A percentile compares a stretch with the other conserved stretches of the same genome.
These are phyloP conservation scores for Thaleichthys pacificus DNA, from an alignment of 2,797 vertebrate species.

Conservation along the genomic window DNA sequence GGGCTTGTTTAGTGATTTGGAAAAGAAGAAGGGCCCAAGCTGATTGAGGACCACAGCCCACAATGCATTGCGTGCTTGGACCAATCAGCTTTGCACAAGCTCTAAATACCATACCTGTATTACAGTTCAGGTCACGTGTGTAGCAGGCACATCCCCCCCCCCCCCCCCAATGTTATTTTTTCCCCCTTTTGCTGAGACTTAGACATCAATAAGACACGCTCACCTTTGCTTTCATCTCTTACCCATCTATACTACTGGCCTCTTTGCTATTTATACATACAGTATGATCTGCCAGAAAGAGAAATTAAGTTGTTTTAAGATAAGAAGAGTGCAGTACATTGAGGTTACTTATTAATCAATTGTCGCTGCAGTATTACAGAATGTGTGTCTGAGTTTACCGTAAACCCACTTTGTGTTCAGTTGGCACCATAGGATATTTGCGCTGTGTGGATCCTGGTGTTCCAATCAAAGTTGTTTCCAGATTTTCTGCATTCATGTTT, in stretches of 20 bases:
- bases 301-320: constrained; percentile 21
- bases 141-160: constrained; percentile 22
- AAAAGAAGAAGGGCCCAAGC: constrained; percentile 29
- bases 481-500: constrained; percentile 53
- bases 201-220: constrained; percentile 26
- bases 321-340: constrained; percentile 27
- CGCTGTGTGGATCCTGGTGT: constrained; percentile 61
- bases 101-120: not conserved
- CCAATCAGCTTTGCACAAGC: constrained; percentile 35
- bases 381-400: constrained; percentile 32
- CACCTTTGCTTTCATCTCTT: constrained; percentile 33
- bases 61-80: constrained; percentile 46
- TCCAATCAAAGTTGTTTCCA: constrained; percentile 57
- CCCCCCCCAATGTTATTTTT: constrained; percentile 18
- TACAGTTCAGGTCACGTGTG: constrained; percentile 33
- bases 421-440: constrained; percentile 43
- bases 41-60: constrained; percentile 31
- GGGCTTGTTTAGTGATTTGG: constrained; percentile 5
- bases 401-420: constrained; percentile 14
- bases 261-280: constrained; percentile 39
- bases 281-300: constrained; percentile 21
- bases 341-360: constrained; percentile 31
- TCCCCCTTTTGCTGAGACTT: constrained; percentile 25
- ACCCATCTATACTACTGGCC: constrained; percentile 25
- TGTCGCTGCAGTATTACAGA: constrained; percentile 42